phyloP scores from a whole-genome alignment of 2,797 vertebrate species.

The Onychomys arenicola region DNA sequence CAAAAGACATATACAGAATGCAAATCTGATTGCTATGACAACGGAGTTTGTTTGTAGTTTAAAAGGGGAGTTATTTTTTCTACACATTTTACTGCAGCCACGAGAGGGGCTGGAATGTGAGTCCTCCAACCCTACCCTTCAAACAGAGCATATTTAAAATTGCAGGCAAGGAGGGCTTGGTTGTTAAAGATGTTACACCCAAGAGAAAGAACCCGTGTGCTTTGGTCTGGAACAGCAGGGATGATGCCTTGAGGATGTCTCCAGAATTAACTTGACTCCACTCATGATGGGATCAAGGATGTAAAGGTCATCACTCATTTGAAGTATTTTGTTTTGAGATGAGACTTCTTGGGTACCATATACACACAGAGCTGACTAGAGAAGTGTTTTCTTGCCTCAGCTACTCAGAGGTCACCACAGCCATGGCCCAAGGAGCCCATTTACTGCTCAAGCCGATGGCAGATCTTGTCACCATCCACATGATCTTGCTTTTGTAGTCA shows the following conservation, averaged over 20 bases:
- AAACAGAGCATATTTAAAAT: neutral
- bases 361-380: neutral
- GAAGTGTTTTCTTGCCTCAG: neutral
- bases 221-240: neutral
- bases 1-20: neutral
- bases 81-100: neutral
- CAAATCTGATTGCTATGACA: slow-evolving; percentile 37
- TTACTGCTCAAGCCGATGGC: neutral
- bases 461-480: neutral
- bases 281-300: neutral
- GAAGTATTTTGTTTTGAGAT: neutral
- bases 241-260: neutral
- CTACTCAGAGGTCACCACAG: neutral
- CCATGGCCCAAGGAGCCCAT: neutral
- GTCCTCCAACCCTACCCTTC: neutral
- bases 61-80: neutral
- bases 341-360: neutral
- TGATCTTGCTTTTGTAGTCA: neutral
- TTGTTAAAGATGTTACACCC: neutral
- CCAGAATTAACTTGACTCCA: neutral
- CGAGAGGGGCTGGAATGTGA: too few species aligned
- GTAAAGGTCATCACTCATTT: neutral
- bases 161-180: neutral
- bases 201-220: neutral
- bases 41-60: neutral